phyloP scores from a whole-genome alignment of 2,797 vertebrate genomes.

The Coracias cyanogaster region DNA sequence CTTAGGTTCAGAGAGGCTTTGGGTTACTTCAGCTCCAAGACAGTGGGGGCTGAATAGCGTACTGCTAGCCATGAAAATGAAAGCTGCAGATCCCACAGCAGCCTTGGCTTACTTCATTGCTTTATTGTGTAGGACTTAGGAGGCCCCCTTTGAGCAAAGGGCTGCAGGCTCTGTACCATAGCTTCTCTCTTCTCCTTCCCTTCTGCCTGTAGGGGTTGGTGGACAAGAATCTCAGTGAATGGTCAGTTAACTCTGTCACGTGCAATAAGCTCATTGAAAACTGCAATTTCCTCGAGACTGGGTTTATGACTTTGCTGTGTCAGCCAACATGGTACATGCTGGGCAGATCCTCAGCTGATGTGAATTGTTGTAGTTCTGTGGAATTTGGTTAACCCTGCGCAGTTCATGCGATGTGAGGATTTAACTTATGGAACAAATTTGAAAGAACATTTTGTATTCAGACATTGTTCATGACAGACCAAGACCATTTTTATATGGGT shows the following conservation, averaged over 20 bases:
- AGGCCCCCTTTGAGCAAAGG: not conserved
- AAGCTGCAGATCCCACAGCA: not conserved
- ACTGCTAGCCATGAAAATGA: accelerated
- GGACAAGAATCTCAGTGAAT: not conserved
- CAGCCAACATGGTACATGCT: not conserved
- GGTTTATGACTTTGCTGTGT: not conserved
- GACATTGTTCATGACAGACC: not conserved
- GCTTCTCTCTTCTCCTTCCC: not conserved
- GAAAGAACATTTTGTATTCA: not conserved
- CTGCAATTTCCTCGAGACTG: not conserved
- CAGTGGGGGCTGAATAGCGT: not conserved
- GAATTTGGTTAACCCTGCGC: not conserved
- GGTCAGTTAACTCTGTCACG: not conserved
- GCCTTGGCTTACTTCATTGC: not conserved
- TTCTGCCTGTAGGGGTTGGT: not conserved
- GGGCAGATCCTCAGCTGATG: not conserved
- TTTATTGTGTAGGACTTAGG: not conserved
- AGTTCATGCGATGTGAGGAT: not conserved
- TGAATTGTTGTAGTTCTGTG: not conserved
- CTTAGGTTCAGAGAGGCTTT: not conserved
- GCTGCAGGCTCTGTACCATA: not conserved
- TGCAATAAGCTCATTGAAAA: not conserved
- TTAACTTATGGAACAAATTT: not conserved
- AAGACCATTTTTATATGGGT: not conserved
- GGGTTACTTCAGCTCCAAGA: not conserved